Base-by-base conservation (phyloP, 2,888 invertebrate genomes). In the Aproaerema taeniolella region DNA sequence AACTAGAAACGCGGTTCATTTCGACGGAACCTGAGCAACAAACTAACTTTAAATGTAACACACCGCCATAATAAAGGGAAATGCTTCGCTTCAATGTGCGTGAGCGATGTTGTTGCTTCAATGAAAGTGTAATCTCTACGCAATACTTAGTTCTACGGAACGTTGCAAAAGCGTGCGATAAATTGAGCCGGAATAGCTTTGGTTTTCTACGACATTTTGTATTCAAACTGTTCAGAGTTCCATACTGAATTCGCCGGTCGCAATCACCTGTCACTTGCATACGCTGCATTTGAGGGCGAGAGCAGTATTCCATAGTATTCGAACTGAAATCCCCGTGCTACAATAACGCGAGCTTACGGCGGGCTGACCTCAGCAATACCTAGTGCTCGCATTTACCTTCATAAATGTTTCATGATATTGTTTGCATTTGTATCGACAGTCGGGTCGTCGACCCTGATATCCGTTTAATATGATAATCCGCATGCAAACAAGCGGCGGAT, bases 401-500 rank as follows among this genome's bases (percentile, higher is more conserved):
- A 75, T 78, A 72, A 80, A 81, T 76, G 75, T 78, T 77, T 69
- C 66, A 77, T 72, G 73, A 76, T 76, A 78, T 79, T 80, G 78
- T 82, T 79, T 74, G 75, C 70, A 67, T 77, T 76, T 67, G 76
- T 78, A 81, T 77, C 69, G 61, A 64, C 53, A 45, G 55, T 53
- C 56, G 56, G 64, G 54, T 65, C 72, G 66, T 52, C 64, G 70
- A 67, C 70, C 71, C 75, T 77, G 79, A 78, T 82, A 83, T 82
- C 79, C 78, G 81, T 82, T 85, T 86, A 86, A 85, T 85, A 86
- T 86, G 85, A 85, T 86, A 86, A 86, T 86, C 81, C 77, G 62
- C 71, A 81, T 83, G 85, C 85, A 86, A 83, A 82, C 82, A 81
- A 74, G 65, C 77, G 75, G 64, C 67, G 80, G 80, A 82, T 83